A percentile compares a stretch with the other conserved stretches of the same genome.
Conservation (phyloP, 1,140 invertebrate species). For the Asbolus verrucosus region DNA sequence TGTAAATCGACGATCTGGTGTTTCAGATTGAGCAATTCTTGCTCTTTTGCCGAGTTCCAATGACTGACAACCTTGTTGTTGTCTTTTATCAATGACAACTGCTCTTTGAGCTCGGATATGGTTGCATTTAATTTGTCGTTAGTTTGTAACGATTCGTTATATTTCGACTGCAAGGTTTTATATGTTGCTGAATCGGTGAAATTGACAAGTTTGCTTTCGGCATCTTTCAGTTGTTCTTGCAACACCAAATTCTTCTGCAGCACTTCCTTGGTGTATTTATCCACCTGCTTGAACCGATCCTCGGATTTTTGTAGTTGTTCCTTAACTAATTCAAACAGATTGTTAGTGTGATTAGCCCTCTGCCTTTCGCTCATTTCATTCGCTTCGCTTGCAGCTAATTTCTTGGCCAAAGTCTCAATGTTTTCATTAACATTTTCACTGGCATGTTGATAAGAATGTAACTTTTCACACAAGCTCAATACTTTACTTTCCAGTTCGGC, state of each 20-base stretch:
- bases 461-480: slow-evolving; percentile 45
- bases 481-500: slow-evolving; percentile 56
- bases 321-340: slow-evolving; percentile 65
- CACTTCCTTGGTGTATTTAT: slow-evolving; percentile 63
- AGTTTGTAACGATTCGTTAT: slow-evolving; percentile 52
- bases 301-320: slow-evolving; percentile 65
- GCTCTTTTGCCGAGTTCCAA: slow-evolving; percentile 62
- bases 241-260: slow-evolving; percentile 64
- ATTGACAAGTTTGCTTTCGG: slow-evolving; percentile 56
- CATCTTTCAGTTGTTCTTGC: slow-evolving; percentile 63
- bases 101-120: slow-evolving; percentile 59
- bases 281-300: slow-evolving; percentile 59
- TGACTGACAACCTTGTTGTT: neutral
- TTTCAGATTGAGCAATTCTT: slow-evolving; percentile 72
- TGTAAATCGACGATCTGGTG: slow-evolving; percentile 76
- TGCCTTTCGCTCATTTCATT: slow-evolving; percentile 64
- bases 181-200: slow-evolving; percentile 52
- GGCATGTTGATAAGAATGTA: slow-evolving; percentile 4
- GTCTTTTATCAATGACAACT: slow-evolving; percentile 60
- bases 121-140: slow-evolving; percentile 56
- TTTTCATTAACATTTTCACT: slow-evolving; percentile 44
- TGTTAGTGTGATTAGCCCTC: slow-evolving; percentile 64
- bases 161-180: slow-evolving; percentile 47
- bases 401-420: slow-evolving; percentile 50
- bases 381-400: slow-evolving; percentile 56